phyloP scores from a whole-genome alignment of 1,140 invertebrate genomes.

The Monochamus saltuarius region DNA sequence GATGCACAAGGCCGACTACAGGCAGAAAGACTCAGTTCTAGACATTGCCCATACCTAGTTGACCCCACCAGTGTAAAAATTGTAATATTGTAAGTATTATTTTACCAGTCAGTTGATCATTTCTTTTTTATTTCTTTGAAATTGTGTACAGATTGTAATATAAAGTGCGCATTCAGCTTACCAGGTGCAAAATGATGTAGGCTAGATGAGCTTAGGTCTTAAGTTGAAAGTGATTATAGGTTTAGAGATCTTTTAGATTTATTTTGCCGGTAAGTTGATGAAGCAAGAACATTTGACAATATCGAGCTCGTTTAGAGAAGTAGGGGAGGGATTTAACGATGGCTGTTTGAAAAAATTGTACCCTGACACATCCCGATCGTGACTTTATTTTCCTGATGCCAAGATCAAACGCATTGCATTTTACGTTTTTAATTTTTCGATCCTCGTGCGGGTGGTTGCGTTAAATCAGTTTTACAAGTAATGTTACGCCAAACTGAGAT shows the following conservation, averaged over 20 bases:
- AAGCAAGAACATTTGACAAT: constrained; percentile 25
- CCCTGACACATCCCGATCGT: too few relatives aligned
- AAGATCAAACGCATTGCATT: too few relatives aligned
- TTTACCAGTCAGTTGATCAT: constrained; percentile 12
- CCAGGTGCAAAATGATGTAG: not conserved
- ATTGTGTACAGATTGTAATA: constrained; percentile 18
- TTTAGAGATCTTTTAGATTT: constrained; percentile 2
- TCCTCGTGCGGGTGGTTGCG: too few relatives aligned
- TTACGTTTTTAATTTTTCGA: too few relatives aligned
- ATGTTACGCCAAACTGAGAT: too few relatives aligned
- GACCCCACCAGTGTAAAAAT: not conserved
- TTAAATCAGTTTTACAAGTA: too few relatives aligned
- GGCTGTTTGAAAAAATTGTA: too few relatives aligned
- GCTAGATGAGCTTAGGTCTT: constrained; percentile 12
- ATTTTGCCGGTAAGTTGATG: constrained; percentile 21
- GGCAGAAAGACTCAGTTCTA: constrained; percentile 46
- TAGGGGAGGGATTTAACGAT: too few relatives aligned
- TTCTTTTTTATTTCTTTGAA: constrained; percentile 9
- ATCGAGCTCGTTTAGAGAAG: constrained; percentile 15
- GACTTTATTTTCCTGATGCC: too few relatives aligned
- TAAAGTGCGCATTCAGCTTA: constrained; percentile 1
- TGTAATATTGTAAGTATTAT: constrained; percentile 32
- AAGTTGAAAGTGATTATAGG: not conserved
- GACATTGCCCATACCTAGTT: constrained; percentile 51
- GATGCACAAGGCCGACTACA: constrained; percentile 50